Percentiles rank a stretch among this genome's conserved stretches.
These are phyloP conservation scores for Channallabes apus DNA, from an alignment of 2,797 vertebrate species.

Conservation along the genomic window DNA sequence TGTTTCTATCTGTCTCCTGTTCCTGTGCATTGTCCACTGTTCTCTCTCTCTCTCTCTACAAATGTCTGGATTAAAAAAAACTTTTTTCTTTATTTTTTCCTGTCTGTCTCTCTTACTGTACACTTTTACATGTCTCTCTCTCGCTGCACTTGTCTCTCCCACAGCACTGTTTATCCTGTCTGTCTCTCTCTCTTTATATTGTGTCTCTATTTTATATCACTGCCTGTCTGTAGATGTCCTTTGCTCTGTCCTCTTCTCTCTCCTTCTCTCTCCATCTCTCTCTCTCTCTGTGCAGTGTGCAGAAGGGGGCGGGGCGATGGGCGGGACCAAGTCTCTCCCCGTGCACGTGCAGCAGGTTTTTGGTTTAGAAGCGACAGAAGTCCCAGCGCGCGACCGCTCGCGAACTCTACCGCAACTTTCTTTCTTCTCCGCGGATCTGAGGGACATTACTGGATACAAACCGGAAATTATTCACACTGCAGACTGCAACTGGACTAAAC, in stretches of 20 bases:
- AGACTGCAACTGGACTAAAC: constrained; percentile 7
- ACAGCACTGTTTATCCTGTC: background rate
- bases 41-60: background rate
- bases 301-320: constrained; percentile 9
- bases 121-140: background rate
- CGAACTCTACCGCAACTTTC: constrained; percentile 1
- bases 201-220: background rate
- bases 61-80: background rate
- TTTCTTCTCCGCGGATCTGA: background rate
- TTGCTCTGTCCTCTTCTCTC: background rate
- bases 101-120: background rate
- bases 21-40: no score
- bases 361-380: constrained; percentile 15
- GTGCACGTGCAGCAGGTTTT: constrained; percentile 36
- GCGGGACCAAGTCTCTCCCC: background rate
- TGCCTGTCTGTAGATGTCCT: background rate
- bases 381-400: background rate
- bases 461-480: constrained; percentile 21
- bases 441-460: background rate
- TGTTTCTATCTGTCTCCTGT: background rate
- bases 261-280: background rate
- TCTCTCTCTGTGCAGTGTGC: constrained; percentile 11
- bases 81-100: background rate
- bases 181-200: background rate
- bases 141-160: background rate